Percentiles rank a stretch among this genome's conserved stretches.
Evolutionary conservation across 1,140 invertebrate genomes (phyloP).

Genomic region (Steinernema khuongi): DNA sequence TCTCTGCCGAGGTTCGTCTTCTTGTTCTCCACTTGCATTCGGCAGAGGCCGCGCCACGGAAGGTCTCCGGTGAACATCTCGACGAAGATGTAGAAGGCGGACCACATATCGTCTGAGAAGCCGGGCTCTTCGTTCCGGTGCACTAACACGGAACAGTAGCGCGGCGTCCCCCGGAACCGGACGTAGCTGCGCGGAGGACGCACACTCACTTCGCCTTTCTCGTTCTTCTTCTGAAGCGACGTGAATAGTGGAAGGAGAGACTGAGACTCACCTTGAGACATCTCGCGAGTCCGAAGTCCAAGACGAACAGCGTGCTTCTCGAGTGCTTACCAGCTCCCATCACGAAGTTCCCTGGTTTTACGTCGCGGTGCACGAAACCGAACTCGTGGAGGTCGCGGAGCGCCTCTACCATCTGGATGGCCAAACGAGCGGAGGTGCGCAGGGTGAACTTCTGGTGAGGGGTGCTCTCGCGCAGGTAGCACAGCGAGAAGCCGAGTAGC

Average conservation of each 20-base stretch:
- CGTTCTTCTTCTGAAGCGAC: not conserved
- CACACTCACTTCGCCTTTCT: not conserved
- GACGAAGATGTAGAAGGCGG: not conserved
- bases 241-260: not conserved
- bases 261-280: not conserved
- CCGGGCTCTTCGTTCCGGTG: slow-evolving; percentile 11
- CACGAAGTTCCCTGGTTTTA: slow-evolving; percentile 12
- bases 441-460: not conserved
- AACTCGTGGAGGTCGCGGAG: not conserved
- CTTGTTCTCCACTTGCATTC: not conserved
- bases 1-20: not conserved
- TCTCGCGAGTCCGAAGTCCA: slow-evolving; percentile 7
- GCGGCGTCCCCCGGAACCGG: not conserved
- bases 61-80: not conserved
- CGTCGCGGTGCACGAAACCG: not conserved
- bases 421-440: not conserved
- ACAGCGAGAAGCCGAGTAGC: not conserved
- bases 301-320: not conserved
- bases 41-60: not conserved
- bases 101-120: not conserved
- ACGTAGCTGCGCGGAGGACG: not conserved
- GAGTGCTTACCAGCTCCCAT: not conserved
- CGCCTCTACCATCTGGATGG: slow-evolving; percentile 10
- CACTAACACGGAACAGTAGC: slow-evolving; percentile 4
- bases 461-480: not conserved